Evolutionary conservation across 2,888 invertebrate genomes (phyloP).

Genomic region (Andrena bicolor): DNA sequence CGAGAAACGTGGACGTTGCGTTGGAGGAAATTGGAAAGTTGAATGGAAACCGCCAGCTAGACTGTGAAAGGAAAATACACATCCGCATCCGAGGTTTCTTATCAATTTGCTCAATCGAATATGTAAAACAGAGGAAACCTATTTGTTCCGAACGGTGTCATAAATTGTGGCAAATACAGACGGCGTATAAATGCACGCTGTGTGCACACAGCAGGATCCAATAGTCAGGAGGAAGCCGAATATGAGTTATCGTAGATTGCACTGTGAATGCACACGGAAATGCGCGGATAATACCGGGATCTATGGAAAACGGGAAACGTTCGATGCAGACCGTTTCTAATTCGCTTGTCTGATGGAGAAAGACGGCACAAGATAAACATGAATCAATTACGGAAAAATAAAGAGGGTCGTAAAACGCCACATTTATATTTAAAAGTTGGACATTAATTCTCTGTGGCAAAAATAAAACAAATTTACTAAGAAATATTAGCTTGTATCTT

Average conservation of each 20-base stretch:
- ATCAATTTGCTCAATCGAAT: constrained; percentile 32
- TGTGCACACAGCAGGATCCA: constrained; percentile 18
- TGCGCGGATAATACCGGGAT: constrained; percentile 22
- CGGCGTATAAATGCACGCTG: constrained; percentile 25
- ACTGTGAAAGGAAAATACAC: constrained; percentile 11
- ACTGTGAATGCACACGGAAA: constrained; percentile 31
- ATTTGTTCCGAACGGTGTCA: constrained; percentile 29
- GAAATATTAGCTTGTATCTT: too few relatives aligned
- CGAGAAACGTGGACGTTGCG: background rate
- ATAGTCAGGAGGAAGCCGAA: constrained; percentile 36
- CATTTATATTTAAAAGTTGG: background rate
- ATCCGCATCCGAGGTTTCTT: background rate
- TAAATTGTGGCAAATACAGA: constrained; percentile 41
- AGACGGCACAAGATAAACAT: background rate
- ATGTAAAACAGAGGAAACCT: constrained; percentile 35
- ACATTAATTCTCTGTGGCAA: background rate
- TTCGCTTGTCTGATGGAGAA: constrained; percentile 1
- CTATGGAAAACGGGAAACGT: constrained; percentile 41
- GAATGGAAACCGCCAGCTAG: background rate
- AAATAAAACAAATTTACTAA: too few relatives aligned
- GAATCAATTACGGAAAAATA: background rate
- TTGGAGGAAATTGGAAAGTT: constrained; percentile 1
- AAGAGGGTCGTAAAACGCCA: background rate
- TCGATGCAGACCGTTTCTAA: background rate
- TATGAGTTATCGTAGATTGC: constrained; percentile 40